Evolutionary conservation across 1,140 invertebrate genomes (phyloP).

Genomic region (Dendroctonus ponderosae): DNA sequence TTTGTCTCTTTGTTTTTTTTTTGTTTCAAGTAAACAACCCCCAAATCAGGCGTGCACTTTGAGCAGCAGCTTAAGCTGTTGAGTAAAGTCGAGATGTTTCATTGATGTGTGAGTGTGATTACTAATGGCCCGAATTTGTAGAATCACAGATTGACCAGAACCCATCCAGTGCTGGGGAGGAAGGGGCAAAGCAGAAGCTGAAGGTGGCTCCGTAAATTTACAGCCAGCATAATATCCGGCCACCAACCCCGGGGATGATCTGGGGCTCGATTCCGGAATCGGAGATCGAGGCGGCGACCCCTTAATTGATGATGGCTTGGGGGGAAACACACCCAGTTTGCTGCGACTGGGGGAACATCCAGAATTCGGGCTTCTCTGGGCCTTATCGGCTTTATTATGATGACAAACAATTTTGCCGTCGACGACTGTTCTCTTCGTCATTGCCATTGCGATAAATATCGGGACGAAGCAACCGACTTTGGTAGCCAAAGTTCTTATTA

Average conservation of each 20-base stretch:
- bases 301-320: conserved; percentile 4
- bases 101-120: neutral
- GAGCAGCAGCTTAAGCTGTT: conserved; percentile 55
- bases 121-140: conserved; percentile 34
- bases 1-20: conserved; percentile 6
- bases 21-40: conserved; percentile 19
- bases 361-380: conserved; percentile 16
- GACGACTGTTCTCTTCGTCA: conserved; percentile 35
- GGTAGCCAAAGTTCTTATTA: conserved; percentile 21
- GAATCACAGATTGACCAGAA: conserved; percentile 23
- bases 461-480: conserved; percentile 25
- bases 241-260: conserved; percentile 44
- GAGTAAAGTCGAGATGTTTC: conserved; percentile 51
- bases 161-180: conserved; percentile 61
- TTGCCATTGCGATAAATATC: conserved; percentile 30
- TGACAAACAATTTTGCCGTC: conserved; percentile 28
- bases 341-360: conserved; percentile 16
- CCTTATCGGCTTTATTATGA: conserved; percentile 14
- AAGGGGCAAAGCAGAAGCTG: conserved; percentile 60
- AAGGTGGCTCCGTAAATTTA: conserved; percentile 62
- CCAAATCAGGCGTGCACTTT: conserved; percentile 56
- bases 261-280: conserved; percentile 29
- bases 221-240: conserved; percentile 59
- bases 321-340: conserved; percentile 14
- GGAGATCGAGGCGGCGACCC: conserved; percentile 22